Evolutionary conservation across 2,797 vertebrate genomes (phyloP).

Genomic region (Calcarius lapponicus): DNA sequence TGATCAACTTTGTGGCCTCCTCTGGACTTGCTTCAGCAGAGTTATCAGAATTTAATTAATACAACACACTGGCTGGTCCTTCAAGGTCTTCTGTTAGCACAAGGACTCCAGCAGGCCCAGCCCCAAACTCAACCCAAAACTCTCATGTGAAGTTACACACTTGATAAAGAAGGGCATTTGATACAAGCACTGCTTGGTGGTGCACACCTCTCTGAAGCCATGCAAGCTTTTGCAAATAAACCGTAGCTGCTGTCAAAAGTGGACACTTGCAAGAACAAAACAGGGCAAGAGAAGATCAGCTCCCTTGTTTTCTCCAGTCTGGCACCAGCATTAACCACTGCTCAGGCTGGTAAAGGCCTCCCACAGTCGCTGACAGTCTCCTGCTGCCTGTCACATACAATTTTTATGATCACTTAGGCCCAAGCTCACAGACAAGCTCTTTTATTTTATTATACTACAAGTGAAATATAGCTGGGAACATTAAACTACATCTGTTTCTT

Average conservation of each 20-base stretch:
- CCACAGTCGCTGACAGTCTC: neutral
- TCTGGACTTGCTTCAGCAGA: neutral
- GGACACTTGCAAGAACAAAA: neutral
- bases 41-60: neutral
- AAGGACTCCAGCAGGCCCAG: neutral
- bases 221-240: neutral
- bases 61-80: neutral
- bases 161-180: neutral
- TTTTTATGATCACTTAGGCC: neutral
- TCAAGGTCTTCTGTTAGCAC: neutral
- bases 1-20: neutral
- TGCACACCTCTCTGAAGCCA: accelerated
- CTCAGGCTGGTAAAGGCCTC: neutral
- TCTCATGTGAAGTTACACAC: neutral
- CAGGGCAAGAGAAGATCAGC: neutral
- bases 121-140: neutral
- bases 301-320: neutral
- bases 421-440: neutral
- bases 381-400: neutral
- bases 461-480: neutral
- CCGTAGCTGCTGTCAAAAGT: neutral
- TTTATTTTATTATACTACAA: neutral
- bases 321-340: neutral
- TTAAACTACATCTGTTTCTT: neutral
- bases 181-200: neutral